Base-by-base conservation (phyloP, 2,888 invertebrate species). In the Unio pictorum region DNA sequence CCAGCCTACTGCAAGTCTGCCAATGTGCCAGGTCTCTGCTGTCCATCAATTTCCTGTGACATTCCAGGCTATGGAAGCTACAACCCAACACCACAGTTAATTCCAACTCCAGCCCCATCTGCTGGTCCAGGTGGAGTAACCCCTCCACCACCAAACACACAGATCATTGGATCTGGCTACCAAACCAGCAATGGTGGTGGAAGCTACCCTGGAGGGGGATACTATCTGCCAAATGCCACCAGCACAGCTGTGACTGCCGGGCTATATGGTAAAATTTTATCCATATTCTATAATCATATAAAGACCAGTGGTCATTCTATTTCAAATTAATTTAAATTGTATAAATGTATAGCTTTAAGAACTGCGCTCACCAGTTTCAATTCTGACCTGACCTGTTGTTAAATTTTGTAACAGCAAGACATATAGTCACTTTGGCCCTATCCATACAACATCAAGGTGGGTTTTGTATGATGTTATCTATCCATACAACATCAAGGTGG, bases 1-100 rank as follows among this genome's bases (percentile, higher is more conserved):
- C 83, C 83, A 55, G 74, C 62, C 62, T 82, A 82, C 77, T 84
- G 84, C 66, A 69, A 69, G 15, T 66, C 72, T 45, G 72, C 78
- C 20, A 73, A 67, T 17, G 78, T 83, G 8, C 82, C 83, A 15
- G 84, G 83, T 34, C 80, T 78, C 67, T 84, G 83, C 65, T 84
- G 84, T 67, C 76, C 75, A 55, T 75, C 74, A 34, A 69, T 84
- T 23, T 68, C 74, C 26, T 85, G 83, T 74, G 76, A 84, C 63
- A 77, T 83, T 8, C 81, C 83, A 55, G 80, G 80, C 61, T 78
- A 78, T 18, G 83, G 83, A 58, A 76, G 64, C n/a, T 82, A 82
- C 76, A 78, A 71, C 65, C 84, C 84, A 61, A 68, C 76, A 30
- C 81, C 84, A 17, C 80, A 83, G 71, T 67, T 84, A 61, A 69